phyloP scores from a whole-genome alignment of 2,113 vertebrate genomes.

The Malurus cyaneus region DNA sequence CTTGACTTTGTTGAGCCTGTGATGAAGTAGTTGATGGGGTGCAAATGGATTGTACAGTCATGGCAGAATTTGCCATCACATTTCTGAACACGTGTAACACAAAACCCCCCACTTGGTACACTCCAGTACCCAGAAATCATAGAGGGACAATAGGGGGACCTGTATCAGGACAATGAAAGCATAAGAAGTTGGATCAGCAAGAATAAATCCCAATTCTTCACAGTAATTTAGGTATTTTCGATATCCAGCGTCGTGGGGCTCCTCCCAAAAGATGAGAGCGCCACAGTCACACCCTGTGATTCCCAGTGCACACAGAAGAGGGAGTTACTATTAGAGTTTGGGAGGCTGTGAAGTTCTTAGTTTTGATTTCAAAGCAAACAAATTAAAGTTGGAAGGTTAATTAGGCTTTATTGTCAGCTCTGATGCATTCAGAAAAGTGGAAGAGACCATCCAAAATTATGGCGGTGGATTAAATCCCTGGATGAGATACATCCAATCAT shows the following conservation, averaged over 20 bases:
- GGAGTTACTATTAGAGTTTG: slow-evolving; percentile 46
- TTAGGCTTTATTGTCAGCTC: background rate
- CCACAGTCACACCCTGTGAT: background rate
- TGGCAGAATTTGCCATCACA: background rate
- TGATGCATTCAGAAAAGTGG: background rate
- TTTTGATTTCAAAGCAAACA: background rate
- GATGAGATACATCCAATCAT: background rate
- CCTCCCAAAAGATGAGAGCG: background rate
- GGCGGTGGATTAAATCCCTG: background rate
- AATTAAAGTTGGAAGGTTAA: background rate
- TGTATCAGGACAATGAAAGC: background rate
- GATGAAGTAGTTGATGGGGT: background rate
- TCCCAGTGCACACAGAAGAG: slow-evolving; percentile 58
- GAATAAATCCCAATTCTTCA: background rate
- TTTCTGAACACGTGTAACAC: background rate
- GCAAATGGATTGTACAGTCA: background rate
- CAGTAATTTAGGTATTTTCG: background rate
- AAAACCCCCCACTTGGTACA: rapidly evolving
- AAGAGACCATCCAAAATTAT: background rate
- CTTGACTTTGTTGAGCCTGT: background rate
- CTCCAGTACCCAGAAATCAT: background rate
- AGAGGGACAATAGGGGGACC: rapidly evolving
- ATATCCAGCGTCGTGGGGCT: background rate
- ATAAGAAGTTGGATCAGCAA: background rate
- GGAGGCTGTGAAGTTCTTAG: background rate